Percentiles rank a stretch among this genome's conserved stretches.
Conservation (phyloP, 2,797 vertebrate species). For the Danio jaintianensis region DNA sequence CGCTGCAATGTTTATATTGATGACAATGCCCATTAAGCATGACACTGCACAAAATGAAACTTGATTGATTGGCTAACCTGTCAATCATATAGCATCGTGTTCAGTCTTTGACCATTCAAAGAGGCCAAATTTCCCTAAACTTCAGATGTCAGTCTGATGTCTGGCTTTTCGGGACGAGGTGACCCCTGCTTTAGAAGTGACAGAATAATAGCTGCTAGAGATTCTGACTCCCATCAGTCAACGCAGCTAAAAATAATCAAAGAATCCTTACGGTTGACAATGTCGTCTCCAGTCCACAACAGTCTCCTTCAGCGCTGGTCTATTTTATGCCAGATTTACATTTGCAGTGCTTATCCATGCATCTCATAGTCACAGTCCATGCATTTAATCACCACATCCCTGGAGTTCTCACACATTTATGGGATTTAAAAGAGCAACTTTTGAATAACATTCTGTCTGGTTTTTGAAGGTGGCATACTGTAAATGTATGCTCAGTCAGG, state of each 20-base stretch:
- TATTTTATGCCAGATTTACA: not conserved
- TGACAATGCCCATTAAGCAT: too few relatives aligned
- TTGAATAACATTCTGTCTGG: not conserved
- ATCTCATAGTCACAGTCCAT: not conserved
- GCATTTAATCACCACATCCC: conserved; percentile 14
- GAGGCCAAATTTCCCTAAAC: too few relatives aligned
- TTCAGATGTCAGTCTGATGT: too few relatives aligned
- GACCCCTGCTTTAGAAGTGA: too few relatives aligned
- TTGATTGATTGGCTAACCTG: too few relatives aligned
- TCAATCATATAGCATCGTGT: too few relatives aligned
- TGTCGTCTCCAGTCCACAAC: not conserved
- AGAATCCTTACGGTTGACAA: not conserved
- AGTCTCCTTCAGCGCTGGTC: not conserved
- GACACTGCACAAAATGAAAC: too few relatives aligned
- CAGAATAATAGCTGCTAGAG: not conserved
- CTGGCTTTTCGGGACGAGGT: too few relatives aligned
- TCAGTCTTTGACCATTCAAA: too few relatives aligned
- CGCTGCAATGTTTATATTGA: too few relatives aligned
- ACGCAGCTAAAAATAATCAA: not conserved
- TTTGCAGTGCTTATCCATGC: not conserved
- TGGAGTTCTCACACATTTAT: not conserved
- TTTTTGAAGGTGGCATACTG: too few relatives aligned
- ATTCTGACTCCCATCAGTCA: not conserved
- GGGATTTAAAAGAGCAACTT: not conserved
- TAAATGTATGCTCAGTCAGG: too few relatives aligned